Percentiles rank a stretch among this genome's conserved stretches.
Conservation (phyloP, 2,113 vertebrate genomes). For the Antennarius striatus region DNA sequence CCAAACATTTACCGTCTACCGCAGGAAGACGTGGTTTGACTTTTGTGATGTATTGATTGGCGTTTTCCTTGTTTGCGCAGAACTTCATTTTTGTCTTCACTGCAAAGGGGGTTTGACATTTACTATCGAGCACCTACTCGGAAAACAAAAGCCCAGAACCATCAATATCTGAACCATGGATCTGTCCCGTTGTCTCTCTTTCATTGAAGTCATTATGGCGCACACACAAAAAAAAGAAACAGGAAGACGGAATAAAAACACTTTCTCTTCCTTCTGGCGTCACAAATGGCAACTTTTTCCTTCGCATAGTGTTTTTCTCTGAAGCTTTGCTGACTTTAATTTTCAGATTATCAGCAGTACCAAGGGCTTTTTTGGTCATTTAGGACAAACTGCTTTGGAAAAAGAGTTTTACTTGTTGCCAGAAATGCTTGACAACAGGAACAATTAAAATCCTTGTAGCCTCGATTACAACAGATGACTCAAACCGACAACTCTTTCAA, state of each 20-base stretch:
- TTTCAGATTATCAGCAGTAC: constrained; percentile 46
- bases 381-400: constrained; percentile 7
- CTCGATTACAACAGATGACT: too few species aligned
- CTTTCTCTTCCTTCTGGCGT: constrained; percentile 50
- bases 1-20: too few species aligned
- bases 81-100: too few species aligned
- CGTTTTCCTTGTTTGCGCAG: too few species aligned
- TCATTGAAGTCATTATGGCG: not conserved
- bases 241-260: constrained; percentile 32
- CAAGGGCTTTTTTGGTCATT: not conserved
- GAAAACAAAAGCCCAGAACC: too few species aligned
- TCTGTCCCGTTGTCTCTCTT: constrained; percentile 28
- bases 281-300: constrained; percentile 52
- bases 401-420: not conserved
- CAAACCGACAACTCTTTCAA: too few species aligned
- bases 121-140: too few species aligned
- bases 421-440: too few species aligned
- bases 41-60: too few species aligned
- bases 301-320: constrained; percentile 52
- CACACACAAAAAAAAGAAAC: constrained; percentile 39
- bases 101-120: too few species aligned
- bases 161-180: not conserved
- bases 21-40: too few species aligned
- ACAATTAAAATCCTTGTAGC: too few species aligned
- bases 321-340: constrained; percentile 50